Base-by-base conservation (phyloP, 2,888 invertebrate genomes). In the Drosophila cracens region DNA sequence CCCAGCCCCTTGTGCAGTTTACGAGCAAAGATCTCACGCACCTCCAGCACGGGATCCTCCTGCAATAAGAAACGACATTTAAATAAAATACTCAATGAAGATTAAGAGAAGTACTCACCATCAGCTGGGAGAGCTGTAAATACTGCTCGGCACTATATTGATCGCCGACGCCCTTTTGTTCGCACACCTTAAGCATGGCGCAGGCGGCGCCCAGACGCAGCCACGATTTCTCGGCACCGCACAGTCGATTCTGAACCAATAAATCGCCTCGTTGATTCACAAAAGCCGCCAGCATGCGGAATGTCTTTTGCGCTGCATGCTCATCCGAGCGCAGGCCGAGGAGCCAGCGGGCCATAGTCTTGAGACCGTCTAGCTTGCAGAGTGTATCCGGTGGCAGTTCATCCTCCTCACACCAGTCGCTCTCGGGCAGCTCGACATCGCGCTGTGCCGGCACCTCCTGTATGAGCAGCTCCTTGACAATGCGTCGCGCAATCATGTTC, bases 301-400 rank as follows among this genome's bases (percentile, higher is more conserved):
- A 97, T 3, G 99, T 99, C 93, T 98, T 98, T 93, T 97, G 97
- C 0, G 98, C 98, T 0, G 98, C 97, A 25, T 97, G 94, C 72
- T 96, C 96, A 90, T 98, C 98, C 70, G 96, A 96, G 93, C 98
- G 98, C 61, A 99, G 94, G 0, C 99, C 99, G 43, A 98, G 94
- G 49, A 99, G 94, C 99, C 99, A 99, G 54, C 99, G 95, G 0
- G 98, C 98, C 96, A 99, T 98, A 75, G 98, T 96, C 93, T 99
- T 99, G 88, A 99, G 95, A 0, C 97, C 99, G 93, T 98, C 98
- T 71, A 99, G 95, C 94, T 98, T 98, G 94, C 97, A 97, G 46
- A 96, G 94, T 0, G 98, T 98, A 92, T 98, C 98, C 83, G 97
- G 97, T 0, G 98, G 98, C 33, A 99, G 94, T 62, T 97, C 95